Conservation (phyloP, 2,888 invertebrate genomes). For the Cryptocheilus praepositus region DNA sequence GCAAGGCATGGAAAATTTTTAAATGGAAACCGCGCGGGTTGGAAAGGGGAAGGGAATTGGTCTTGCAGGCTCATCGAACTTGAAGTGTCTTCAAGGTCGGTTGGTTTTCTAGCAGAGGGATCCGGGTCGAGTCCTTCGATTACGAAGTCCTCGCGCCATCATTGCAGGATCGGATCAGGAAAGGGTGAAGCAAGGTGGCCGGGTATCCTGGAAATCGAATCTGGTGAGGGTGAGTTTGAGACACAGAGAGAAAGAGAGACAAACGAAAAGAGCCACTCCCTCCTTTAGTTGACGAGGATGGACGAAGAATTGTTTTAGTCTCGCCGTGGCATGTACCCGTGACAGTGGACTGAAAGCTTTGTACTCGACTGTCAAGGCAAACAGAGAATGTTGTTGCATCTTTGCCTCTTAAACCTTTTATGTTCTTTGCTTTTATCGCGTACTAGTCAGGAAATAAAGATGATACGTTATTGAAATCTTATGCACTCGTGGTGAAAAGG, state of each 20-base stretch:
- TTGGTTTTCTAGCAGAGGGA: slow-evolving; percentile 54
- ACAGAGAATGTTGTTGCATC: too few relatives aligned
- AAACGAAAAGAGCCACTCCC: background rate
- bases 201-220: slow-evolving; percentile 64
- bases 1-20: background rate
- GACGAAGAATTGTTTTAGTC: too few relatives aligned
- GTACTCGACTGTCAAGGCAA: too few relatives aligned
- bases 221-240: slow-evolving; percentile 70
- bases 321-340: too few relatives aligned
- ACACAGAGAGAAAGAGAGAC: background rate
- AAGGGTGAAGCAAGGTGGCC: slow-evolving; percentile 65
- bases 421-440: too few relatives aligned
- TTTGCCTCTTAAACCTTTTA: too few relatives aligned
- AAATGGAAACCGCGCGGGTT: background rate
- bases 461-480: too few relatives aligned
- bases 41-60: background rate
- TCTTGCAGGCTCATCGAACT: slow-evolving; percentile 31
- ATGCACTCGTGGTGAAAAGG: too few relatives aligned
- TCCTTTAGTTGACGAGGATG: too few relatives aligned
- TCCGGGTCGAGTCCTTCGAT: slow-evolving; percentile 32
- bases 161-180: slow-evolving; percentile 36
- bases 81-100: slow-evolving; percentile 47
- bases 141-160: slow-evolving; percentile 39
- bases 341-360: too few relatives aligned
- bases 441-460: too few relatives aligned